Evolutionary conservation across 2,797 vertebrate species (phyloP), one percentile per base, ranked within the genome.

Genomic region (Pampus argenteus): DNA sequence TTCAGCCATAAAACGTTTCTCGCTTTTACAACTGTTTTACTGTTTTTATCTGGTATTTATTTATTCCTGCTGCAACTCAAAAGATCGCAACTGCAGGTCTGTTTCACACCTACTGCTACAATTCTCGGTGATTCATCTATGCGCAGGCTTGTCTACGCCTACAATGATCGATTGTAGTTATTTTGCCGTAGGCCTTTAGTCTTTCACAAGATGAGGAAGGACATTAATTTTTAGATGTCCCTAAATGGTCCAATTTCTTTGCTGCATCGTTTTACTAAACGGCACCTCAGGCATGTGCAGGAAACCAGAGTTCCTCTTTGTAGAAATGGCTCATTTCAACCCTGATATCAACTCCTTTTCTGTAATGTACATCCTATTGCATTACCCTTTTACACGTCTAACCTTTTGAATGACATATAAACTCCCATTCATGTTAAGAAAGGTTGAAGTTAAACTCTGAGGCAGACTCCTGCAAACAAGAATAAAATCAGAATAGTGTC

Each of bases 61-160:
- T 13, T 17, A 25, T 72, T 51, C 2, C 3, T 4, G 38, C 4
- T 40, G 9, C 1, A 58, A 52, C 45, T 58, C 63, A 2, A 45
- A 54, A 61, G 10, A 29, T 13, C 2, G 2, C 22, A 42, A 49
- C 28, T 47, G 38, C n/a, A 57, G 54, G 49, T 63, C 47, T 47
- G 38, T 65, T 65, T 59, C 54, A 36, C 69, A 66, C 66, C 78
- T 65, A 60, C 50, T 28, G 55, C 28, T 58, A 47, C 48, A 48
- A 25, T 59, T 48, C 9, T 26, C 42, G 44, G 79, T 80, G 83
- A 86, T 86, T 89, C 77, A 82, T 83, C 70, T 61, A 9, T 81
- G 81, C 78, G 82, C 81, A 74, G 76, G 48, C 20, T 5, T 40
- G 74, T 90, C 64, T 79, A 77, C 86, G 83, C 71, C 83, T 85